phyloP scores from a whole-genome alignment of 92 coral and sea anemone species.

The Chrysogorgia sp. region DNA sequence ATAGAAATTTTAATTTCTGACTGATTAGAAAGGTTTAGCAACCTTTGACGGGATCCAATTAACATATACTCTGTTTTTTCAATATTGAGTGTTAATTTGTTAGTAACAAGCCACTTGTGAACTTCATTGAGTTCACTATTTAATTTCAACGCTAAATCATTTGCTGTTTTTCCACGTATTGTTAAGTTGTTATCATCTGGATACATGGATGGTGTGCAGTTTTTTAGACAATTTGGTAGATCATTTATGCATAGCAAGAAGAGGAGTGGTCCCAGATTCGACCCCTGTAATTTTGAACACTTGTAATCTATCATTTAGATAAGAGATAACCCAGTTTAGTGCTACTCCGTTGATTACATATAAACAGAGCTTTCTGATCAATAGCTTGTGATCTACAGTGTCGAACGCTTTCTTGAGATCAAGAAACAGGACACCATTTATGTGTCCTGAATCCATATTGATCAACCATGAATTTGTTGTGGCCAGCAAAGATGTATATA shows the following conservation, averaged over 20 bases:
- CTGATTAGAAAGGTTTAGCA: not conserved
- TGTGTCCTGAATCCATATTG: conserved; percentile 43
- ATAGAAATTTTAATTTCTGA: not conserved
- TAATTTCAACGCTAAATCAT: not conserved
- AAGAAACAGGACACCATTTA: conserved; percentile 44
- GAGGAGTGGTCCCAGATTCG: conserved; percentile 61
- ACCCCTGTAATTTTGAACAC: conserved; percentile 52
- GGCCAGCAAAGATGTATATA: not conserved
- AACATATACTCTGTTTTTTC: conserved; percentile 30
- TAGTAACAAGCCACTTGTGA: conserved; percentile 23
- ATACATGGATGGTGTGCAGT: conserved; percentile 47
- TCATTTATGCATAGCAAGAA: conserved; percentile 59
- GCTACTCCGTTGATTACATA: conserved; percentile 27
- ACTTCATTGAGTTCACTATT: conserved; percentile 9
- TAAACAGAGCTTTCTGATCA: conserved; percentile 20
- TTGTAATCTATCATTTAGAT: conserved; percentile 21
- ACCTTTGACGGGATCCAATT: conserved; percentile 26
- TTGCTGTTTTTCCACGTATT: conserved; percentile 6
- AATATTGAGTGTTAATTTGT: conserved; percentile 2
- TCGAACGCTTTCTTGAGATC: conserved; percentile 47
- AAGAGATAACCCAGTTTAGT: conserved; percentile 26
- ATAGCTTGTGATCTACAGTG: conserved; percentile 30
- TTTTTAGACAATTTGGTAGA: conserved; percentile 56
- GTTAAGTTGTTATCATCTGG: conserved; percentile 59
- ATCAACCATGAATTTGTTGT: conserved; percentile 39